These are phyloP conservation scores for Crossocerus cetratus DNA, from an alignment of 2,888 invertebrate genomes.

Conservation along the genomic window DNA sequence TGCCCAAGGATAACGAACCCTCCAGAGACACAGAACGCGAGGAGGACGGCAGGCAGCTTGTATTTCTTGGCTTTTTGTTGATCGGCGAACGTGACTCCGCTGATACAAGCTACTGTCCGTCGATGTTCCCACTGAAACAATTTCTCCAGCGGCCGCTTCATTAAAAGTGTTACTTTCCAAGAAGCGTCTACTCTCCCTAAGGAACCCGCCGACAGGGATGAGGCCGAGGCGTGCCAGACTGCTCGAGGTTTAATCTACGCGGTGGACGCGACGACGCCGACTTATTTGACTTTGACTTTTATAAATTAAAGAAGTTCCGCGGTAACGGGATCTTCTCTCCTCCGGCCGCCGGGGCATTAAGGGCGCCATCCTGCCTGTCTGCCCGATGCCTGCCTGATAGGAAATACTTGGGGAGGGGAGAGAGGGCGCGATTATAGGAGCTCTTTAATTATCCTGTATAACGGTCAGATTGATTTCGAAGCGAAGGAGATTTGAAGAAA, in stretches of 20 bases:
- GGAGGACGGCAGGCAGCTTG: too few relatives aligned
- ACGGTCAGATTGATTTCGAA: slow-evolving; percentile 12
- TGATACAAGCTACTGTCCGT: neutral
- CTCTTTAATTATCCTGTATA: slow-evolving; percentile 7
- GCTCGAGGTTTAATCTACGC: neutral
- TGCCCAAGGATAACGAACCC: slow-evolving; percentile 10
- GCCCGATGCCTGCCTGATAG: too few relatives aligned
- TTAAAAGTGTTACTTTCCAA: neutral
- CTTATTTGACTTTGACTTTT: slow-evolving; percentile 6
- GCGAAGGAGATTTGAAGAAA: slow-evolving; percentile 6
- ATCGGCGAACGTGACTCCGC: neutral
- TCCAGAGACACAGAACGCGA: neutral
- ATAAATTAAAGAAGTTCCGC: slow-evolving; percentile 3
- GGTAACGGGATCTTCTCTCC: neutral
- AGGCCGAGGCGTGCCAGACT: neutral
- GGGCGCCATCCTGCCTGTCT: too few relatives aligned
- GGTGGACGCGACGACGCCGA: neutral
- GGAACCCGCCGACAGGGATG: neutral
- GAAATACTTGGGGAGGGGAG: too few relatives aligned
- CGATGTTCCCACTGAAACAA: slow-evolving; percentile 2
- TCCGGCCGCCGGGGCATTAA: too few relatives aligned
- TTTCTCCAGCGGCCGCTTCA: neutral
- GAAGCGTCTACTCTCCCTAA: neutral
- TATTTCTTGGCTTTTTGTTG: neutral
- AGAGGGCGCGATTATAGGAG: neutral